Evolutionary conservation across 2,888 invertebrate species (phyloP), one percentile per base, ranked within the genome.

Genomic region (Chorisops tibialis): DNA sequence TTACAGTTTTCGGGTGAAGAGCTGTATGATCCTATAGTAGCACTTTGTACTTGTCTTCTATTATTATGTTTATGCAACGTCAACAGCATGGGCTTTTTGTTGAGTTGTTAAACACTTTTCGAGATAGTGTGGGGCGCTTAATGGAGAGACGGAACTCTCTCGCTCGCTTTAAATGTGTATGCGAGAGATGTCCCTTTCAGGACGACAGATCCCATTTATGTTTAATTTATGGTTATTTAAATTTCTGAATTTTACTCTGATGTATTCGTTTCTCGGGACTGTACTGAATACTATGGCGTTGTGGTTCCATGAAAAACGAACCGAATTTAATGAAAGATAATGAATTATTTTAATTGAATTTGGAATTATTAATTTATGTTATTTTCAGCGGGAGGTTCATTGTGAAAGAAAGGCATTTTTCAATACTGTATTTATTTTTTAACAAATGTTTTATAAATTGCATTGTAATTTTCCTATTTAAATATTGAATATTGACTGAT

Each of bases 41-140:
- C 45, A 56, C 56, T 56, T 56, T 56, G 56, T 56, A 43, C 56
- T 56, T 56, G 56, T 56, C 56, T 43, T n/a, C 56, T 56, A 56
- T 56, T 56, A 56, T 56, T 56, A 56, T 56, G 56, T 56, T 56
- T 56, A 56, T 56, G 56, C 56, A 56, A 56, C 43, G 56, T 56
- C 56, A 56, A 43, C 56, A 45, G 30, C 56, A 56, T 56, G 56
- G 56, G 56, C 43, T 56, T 56, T 56, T 56, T 56, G 56, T 56
- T 56, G 56, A 56, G 56, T 56, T 56, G 56, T 56, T 56, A 56
- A 56, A 56, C 56, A 56, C 56, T 56, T 56, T 56, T 30, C 35
- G 30, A 35, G 43, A 30, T 22, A 45, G 56, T 43, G 14, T 18
- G 56, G n/a, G 41, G 14, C 5, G 30, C 12, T 56, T 56, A 35